Percentiles rank a stretch among this genome's conserved stretches.
phyloP scores from a whole-genome alignment of 2,888 invertebrate genomes.

The Parnassius orleans region DNA sequence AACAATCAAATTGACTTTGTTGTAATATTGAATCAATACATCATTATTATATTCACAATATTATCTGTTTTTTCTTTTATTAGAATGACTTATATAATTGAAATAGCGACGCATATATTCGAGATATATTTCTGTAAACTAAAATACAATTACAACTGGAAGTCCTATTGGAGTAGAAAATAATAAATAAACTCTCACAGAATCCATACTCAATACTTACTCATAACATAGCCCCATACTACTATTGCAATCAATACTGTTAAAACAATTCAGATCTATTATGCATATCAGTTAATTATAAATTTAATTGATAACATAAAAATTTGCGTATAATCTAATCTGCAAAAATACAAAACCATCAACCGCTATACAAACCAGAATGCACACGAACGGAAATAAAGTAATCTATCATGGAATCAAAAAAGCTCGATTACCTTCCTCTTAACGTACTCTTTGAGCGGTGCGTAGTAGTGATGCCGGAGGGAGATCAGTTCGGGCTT shows the following conservation, averaged over 20 bases:
- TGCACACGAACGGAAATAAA: neutral
- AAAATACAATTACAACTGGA: too few species aligned
- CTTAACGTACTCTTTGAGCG: slow-evolving; percentile 88
- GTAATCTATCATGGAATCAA: slow-evolving; percentile 61
- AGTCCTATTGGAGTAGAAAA: too few species aligned
- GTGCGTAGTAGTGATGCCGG: slow-evolving; percentile 90
- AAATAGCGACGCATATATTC: too few species aligned
- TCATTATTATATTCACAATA: too few species aligned
- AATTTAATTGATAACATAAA: neutral
- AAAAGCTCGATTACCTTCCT: slow-evolving; percentile 83
- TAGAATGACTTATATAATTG: too few species aligned
- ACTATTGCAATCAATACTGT: neutral
- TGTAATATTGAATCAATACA: too few species aligned
- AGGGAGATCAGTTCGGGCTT: slow-evolving; percentile 89
- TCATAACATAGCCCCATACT: too few species aligned
- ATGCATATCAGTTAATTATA: slow-evolving; percentile 1
- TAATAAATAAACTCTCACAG: too few species aligned
- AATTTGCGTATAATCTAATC: neutral
- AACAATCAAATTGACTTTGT: too few species aligned
- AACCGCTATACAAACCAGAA: neutral
- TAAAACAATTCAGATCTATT: neutral
- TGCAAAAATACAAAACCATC: neutral
- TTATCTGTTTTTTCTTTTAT: too few species aligned
- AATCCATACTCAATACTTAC: too few species aligned
- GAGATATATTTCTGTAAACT: too few species aligned